Evolutionary conservation across 2,113 vertebrate genomes (phyloP).

Genomic region (Balaenoptera acutorostrata): DNA sequence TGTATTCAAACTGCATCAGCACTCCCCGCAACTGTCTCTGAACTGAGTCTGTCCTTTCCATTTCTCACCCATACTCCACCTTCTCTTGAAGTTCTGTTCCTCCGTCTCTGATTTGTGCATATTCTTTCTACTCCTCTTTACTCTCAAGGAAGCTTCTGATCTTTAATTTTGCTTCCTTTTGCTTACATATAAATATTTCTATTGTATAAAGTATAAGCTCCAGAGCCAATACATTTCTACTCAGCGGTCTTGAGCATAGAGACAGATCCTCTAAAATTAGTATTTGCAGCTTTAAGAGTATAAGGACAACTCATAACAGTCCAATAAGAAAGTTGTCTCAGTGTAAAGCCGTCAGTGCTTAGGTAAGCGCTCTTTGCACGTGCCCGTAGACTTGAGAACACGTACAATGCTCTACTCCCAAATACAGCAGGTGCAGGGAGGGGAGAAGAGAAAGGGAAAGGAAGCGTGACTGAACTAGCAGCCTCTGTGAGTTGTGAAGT

Average conservation of each 20-base stretch:
- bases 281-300: not conserved
- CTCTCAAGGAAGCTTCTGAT: not conserved
- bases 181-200: not conserved
- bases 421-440: not conserved
- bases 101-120: not conserved
- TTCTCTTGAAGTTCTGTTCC: not conserved
- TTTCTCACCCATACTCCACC: not conserved
- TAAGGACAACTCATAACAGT: not conserved
- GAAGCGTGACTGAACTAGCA: not conserved
- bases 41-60: not conserved
- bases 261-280: not conserved
- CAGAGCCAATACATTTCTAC: not conserved
- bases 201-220: not conserved
- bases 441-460: not conserved
- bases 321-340: not conserved
- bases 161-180: not conserved
- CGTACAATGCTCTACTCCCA: not conserved
- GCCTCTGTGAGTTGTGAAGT: not conserved
- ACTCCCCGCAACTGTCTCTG: rapidly evolving
- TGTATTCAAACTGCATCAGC: not conserved
- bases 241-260: not conserved
- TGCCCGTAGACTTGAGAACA: not conserved
- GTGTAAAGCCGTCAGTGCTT: not conserved
- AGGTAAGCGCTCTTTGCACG: not conserved
- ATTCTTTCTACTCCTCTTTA: not conserved